Base-by-base conservation (phyloP, 2,888 invertebrate species). In the Taphrorychus bicolor region DNA sequence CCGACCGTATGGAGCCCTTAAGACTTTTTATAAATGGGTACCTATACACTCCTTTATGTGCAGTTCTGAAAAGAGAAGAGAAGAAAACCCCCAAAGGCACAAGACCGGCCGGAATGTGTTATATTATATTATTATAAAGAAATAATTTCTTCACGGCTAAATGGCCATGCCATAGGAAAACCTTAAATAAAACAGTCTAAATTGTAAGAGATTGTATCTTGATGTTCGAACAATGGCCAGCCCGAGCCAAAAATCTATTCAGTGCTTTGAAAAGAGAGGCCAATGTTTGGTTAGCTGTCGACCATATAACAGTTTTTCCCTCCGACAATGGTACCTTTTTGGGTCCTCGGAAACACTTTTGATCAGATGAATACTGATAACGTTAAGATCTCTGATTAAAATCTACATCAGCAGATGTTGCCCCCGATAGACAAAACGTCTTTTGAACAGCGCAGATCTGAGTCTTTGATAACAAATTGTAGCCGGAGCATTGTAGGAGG, bases 221-320 rank as follows among this genome's bases (percentile, higher is more conserved):
- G 78, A 77, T 74, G 75, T 73, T 59, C 71, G 66, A 73, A 79
- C 78, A 79, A 80, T 77, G 73, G 70, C 66, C 59, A 76, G 78
- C 80, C 79, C 79, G 78, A 79, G 79, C 79, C 79, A 79, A 77
- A 76, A 74, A 58, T 77, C 79, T 78, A 78, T 80, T 79, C 76
- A 79, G 79, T 81, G 74, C 73, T 81, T 84, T 82, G 82, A 83
- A 84, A 83, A 85, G 85, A 79, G 72, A 85, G 86, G 86, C 87
- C 87, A 86, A 86, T 87, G 87, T 87, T 87, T 87, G 87, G 87
- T 87, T 87, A 87, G 87, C 86, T 87, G 87, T 86, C 82, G 80
- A 78, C 79, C 78, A 78, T 77, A 75, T 73, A 73, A 74, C 73
- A 69, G 72, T 76, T 72, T 71, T 73, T 72, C 70, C 71, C 70